phyloP scores from a whole-genome alignment of 2,113 vertebrate species.

The Dasyurus viverrinus region DNA sequence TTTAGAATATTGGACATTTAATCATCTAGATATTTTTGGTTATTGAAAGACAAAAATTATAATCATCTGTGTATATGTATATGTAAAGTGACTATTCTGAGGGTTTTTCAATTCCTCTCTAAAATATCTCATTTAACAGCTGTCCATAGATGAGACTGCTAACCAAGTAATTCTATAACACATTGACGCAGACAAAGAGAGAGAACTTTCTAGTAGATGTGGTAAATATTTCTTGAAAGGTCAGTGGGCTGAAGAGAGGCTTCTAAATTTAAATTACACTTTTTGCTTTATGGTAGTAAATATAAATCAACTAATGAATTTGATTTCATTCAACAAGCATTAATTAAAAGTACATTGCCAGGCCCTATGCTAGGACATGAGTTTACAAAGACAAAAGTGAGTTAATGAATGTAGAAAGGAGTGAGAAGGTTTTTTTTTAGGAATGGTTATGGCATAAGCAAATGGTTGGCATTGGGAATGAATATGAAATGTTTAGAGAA shows the following conservation, averaged over 20 bases:
- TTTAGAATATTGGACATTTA: constrained; percentile 42
- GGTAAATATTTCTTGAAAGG: neutral
- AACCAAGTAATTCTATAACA: neutral
- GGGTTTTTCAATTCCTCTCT: neutral
- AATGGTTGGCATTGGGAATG: neutral
- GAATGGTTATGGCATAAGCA: neutral
- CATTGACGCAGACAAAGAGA: neutral
- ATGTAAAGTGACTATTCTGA: neutral
- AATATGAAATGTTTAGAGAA: neutral
- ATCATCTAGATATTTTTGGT: constrained; percentile 3
- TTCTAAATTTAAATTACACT: neutral
- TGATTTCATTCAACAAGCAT: neutral
- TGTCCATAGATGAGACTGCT: neutral
- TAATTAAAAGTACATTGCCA: constrained; percentile 2
- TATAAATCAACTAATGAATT: neutral
- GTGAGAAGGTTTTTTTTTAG: neutral
- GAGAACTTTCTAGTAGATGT: neutral
- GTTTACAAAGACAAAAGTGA: neutral
- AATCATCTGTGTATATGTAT: neutral
- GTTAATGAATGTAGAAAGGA: neutral
- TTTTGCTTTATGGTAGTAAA: neutral
- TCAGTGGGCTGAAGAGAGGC: neutral
- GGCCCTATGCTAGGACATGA: neutral
- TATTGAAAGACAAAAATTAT: constrained; percentile 41
- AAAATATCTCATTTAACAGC: neutral